Evolutionary conservation across 1,140 invertebrate species (phyloP).

Genomic region (Drosophila ohnishii): DNA sequence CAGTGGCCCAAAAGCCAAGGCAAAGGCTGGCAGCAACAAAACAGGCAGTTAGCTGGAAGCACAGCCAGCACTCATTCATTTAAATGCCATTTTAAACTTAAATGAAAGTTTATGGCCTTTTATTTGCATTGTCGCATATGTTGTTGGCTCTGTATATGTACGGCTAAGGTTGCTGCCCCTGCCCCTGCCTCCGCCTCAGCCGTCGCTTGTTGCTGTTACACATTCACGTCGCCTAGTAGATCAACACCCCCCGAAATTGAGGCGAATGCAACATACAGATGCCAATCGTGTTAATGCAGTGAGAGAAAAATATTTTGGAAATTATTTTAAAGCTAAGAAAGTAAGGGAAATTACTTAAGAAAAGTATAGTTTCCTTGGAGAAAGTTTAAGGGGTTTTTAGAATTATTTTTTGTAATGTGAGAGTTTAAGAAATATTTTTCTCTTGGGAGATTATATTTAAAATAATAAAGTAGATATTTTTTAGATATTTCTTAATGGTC

Average conservation of each 20-base stretch:
- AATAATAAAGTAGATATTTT: too few relatives aligned
- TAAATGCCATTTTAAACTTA: constrained; percentile 83
- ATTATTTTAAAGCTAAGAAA: neutral
- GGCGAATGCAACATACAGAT: constrained; percentile 33
- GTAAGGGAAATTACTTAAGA: neutral
- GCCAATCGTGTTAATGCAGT: constrained; percentile 14
- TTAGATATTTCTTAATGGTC: too few relatives aligned
- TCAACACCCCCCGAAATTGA: constrained; percentile 56
- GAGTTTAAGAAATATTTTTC: too few relatives aligned
- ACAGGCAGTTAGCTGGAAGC: constrained; percentile 42
- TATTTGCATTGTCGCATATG: constrained; percentile 75
- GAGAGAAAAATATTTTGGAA: neutral
- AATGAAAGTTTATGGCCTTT: constrained; percentile 83
- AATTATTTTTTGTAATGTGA: neutral
- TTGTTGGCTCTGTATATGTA: constrained; percentile 35
- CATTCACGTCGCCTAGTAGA: constrained; percentile 43
- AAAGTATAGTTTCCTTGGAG: neutral
- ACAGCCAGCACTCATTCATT: constrained; percentile 74
- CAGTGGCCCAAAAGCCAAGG: constrained; percentile 40
- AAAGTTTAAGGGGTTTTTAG: neutral
- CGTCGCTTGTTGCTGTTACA: constrained; percentile 29
- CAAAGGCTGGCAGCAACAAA: constrained; percentile 9
- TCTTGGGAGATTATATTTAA: too few relatives aligned
- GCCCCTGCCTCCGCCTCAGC: neutral
- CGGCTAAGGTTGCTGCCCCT: constrained; percentile 42